Conservation (phyloP, 2,888 invertebrate species). For the Sipunculus nudus region DNA sequence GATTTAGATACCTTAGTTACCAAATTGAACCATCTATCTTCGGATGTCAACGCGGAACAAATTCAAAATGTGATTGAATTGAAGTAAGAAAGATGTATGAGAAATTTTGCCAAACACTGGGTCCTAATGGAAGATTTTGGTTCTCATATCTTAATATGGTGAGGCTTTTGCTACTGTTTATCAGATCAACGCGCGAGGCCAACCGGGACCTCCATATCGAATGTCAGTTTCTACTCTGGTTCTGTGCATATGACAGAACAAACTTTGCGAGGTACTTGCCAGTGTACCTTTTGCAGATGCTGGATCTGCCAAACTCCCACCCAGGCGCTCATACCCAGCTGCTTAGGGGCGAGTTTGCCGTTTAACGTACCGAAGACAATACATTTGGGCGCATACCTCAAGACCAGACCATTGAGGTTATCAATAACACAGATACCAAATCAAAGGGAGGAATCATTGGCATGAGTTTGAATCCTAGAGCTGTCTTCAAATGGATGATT, state of each 20-base stretch:
- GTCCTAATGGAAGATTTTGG: too few relatives aligned
- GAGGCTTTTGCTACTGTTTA: too few relatives aligned
- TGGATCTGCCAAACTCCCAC: not conserved
- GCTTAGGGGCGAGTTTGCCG: not conserved
- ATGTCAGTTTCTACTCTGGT: not conserved
- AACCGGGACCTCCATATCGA: not conserved
- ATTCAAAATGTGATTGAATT: too few relatives aligned
- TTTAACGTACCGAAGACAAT: not conserved
- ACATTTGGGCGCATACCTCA: not conserved
- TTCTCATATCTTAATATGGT: too few relatives aligned
- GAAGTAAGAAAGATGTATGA: too few relatives aligned
- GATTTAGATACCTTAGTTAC: too few relatives aligned
- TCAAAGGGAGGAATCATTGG: conserved; percentile 5
- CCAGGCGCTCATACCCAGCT: not conserved
- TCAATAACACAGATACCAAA: not conserved
- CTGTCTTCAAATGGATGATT: conserved; percentile 1
- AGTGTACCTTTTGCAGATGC: not conserved
- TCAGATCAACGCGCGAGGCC: not conserved
- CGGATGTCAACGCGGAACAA: too few relatives aligned
- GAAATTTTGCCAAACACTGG: too few relatives aligned
- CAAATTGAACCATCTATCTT: too few relatives aligned
- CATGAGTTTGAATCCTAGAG: conserved; percentile 1
- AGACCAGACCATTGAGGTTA: not conserved
- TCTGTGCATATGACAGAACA: conserved; percentile 5
- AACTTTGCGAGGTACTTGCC: not conserved